phyloP scores from a whole-genome alignment of 2,888 invertebrate genomes.

The Onthophagus sagittarius region DNA sequence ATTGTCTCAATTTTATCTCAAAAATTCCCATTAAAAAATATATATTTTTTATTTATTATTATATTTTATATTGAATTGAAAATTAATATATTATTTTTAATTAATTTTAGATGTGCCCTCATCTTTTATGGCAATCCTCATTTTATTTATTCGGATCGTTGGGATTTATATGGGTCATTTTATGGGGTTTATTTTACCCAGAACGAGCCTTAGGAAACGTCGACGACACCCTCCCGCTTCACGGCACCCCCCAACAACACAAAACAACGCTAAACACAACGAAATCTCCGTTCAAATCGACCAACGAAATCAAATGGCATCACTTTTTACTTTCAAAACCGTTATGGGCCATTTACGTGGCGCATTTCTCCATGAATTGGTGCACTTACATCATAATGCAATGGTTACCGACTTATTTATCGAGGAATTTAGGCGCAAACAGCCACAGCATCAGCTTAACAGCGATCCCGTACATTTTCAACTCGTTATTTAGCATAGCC shows the following conservation, averaged over 20 bases:
- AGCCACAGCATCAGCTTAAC: slow-evolving; percentile 67
- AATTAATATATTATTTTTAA: slow-evolving; percentile 15
- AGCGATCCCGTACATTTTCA: slow-evolving; percentile 69
- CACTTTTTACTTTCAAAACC: slow-evolving; percentile 66
- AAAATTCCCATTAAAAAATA: too few species aligned
- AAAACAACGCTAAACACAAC: not conserved
- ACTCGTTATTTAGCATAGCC: slow-evolving; percentile 65
- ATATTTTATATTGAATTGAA: not conserved
- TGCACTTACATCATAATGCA: slow-evolving; percentile 76
- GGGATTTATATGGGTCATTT: slow-evolving; percentile 63
- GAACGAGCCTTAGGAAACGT: slow-evolving; percentile 50
- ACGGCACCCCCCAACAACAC: slow-evolving; percentile 34
- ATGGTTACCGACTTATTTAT: slow-evolving; percentile 72
- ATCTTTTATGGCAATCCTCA: slow-evolving; percentile 62
- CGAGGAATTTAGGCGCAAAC: slow-evolving; percentile 61
- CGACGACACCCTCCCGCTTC: slow-evolving; percentile 56
- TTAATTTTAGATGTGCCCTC: slow-evolving; percentile 60
- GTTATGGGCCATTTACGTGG: slow-evolving; percentile 69
- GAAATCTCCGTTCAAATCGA: not conserved
- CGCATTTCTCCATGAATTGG: slow-evolving; percentile 80
- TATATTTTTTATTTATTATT: too few species aligned
- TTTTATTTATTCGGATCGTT: slow-evolving; percentile 66
- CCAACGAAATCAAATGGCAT: slow-evolving; percentile 48
- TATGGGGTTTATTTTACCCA: slow-evolving; percentile 62
- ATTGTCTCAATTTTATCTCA: too few species aligned